Base-by-base conservation (phyloP, 2,888 invertebrate species). In the Yponomeuta cagnagella region DNA sequence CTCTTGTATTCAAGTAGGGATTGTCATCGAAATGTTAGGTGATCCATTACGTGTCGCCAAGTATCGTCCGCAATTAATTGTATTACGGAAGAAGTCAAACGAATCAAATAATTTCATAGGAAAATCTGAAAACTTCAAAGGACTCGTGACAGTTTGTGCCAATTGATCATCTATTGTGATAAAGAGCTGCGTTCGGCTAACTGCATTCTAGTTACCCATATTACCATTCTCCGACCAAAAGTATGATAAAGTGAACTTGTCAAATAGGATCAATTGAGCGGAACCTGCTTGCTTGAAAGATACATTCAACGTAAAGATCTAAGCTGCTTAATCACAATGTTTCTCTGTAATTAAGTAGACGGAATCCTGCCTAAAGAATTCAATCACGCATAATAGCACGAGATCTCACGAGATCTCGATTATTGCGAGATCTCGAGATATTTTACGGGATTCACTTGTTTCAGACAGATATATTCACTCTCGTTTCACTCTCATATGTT, bases 261-360 rank as follows among this genome's bases (percentile, higher is more conserved):
- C 43, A 43, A 43, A 8, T 43, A 43, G 43, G 43, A 43, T 43
- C 43, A 43, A 43, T 43, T 5, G 8, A 9, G 43, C 0, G 43
- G 43, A 43, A 43, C 6, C 43, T 43, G 43, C 9, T 58, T 12
- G 52, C 52, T 58, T 58, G 15, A 15, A 58, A 4, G 15, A 58
- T 15, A 15, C 52, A 10, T 30, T 15, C 5, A 31, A 6, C 65
- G 65, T 23, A 12, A 12, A 9, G 15, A 15, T 15, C 15, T 79
- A 80, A 85, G 82, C 80, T 83, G 82, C 85, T 87, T 89, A 89
- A 89, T 89, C 84, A 87, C 85, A 80, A 81, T 85, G 89, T 89
- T 86, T 84, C 63, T 52, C 31, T 9, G 63, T 70, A 63, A 70
- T 70, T 63, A 70, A 90, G 82, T 82, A 83, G 78, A 77, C 81